These are phyloP conservation scores for Actinopyga echinites DNA, from an alignment of 53 echinoderm and acorn worm species.

Conservation along the genomic window DNA sequence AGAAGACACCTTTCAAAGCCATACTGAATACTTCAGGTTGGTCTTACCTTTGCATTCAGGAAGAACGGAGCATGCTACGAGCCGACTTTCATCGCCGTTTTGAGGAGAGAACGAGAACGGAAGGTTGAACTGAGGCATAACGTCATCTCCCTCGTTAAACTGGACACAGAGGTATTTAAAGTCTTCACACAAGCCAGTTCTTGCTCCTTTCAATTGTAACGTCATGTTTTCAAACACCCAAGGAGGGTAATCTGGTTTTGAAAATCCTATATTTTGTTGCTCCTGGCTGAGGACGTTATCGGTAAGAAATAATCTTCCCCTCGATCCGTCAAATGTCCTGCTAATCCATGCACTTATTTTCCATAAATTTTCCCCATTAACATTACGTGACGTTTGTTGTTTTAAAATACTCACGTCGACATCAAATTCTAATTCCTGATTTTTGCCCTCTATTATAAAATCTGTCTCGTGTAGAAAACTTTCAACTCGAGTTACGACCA, in stretches of 20 bases:
- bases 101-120: constrained; percentile 11
- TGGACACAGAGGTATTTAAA: constrained; percentile 26
- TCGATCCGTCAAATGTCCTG: constrained; percentile 10
- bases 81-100: constrained; percentile 8
- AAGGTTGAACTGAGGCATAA: not conserved
- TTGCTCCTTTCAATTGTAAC: not conserved
- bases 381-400: not conserved
- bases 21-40: too few species aligned
- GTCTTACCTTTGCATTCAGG: constrained; percentile 23
- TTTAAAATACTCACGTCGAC: not conserved
- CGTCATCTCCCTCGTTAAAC: constrained; percentile 3
- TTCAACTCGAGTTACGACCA: constrained; percentile 22
- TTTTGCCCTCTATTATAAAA: constrained; percentile 1
- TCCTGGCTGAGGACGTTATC: constrained; percentile 14
- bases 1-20: too few species aligned
- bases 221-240: constrained; percentile 21
- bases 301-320: not conserved
- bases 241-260: constrained; percentile 9
- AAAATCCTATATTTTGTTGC: constrained; percentile 7
- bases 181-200: not conserved
- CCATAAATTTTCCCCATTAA: constrained; percentile 12
- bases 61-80: constrained; percentile 1
- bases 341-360: constrained; percentile 21
- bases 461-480: not conserved
- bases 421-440: constrained; percentile 13